phyloP scores from a whole-genome alignment of 1,140 invertebrate species.

The Polypedilum pembai region DNA sequence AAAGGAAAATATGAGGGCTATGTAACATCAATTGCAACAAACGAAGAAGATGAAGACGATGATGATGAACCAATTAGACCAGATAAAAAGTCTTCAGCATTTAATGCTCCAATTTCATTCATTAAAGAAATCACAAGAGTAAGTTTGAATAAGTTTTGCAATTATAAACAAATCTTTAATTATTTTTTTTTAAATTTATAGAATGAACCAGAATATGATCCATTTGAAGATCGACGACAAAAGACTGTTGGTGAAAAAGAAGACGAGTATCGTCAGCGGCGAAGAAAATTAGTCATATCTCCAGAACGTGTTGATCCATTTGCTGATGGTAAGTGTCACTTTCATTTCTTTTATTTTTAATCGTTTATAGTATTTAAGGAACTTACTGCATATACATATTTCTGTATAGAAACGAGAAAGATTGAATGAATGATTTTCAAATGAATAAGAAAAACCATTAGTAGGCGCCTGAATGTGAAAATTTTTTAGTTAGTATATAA shows the following conservation, averaged over 20 bases:
- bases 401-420: no score
- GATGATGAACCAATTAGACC: constrained; percentile 69
- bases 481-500: neutral
- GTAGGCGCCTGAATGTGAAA: neutral
- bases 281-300: constrained; percentile 85
- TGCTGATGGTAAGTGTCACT: constrained; percentile 77
- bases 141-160: constrained; percentile 38
- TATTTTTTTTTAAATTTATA: constrained; percentile 44
- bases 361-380: neutral
- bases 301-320: constrained; percentile 95
- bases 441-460: neutral
- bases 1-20: constrained; percentile 87
- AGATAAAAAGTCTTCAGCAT: constrained; percentile 57
- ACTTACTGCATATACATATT: neutral
- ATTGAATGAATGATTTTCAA: neutral
- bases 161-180: neutral
- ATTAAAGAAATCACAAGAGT: constrained; percentile 86
- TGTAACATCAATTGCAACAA: constrained; percentile 90
- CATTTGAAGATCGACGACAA: constrained; percentile 85
- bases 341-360: constrained; percentile 32
- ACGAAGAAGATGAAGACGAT: constrained; percentile 83
- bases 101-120: constrained; percentile 78
- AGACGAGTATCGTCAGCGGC: constrained; percentile 89
- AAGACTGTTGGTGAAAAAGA: constrained; percentile 91
- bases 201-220: constrained; percentile 90